These are phyloP conservation scores for Pachycephus smyrnensis DNA, from an alignment of 2,888 invertebrate genomes.

Conservation along the genomic window DNA sequence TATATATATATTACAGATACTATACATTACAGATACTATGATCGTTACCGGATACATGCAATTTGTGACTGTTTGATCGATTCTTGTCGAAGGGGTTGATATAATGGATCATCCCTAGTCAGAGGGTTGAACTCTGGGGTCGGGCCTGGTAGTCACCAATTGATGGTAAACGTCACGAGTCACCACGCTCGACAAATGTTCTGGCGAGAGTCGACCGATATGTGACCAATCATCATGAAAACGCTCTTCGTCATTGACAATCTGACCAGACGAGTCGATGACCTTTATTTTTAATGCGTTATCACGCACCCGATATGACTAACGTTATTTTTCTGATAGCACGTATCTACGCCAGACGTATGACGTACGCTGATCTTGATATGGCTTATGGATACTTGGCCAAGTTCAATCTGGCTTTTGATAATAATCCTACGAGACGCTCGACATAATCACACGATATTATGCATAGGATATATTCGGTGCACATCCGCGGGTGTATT, in stretches of 20 bases:
- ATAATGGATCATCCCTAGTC: slow-evolving; percentile 15
- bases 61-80: slow-evolving; percentile 15
- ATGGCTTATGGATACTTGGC: neutral
- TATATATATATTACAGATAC: neutral
- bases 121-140: slow-evolving; percentile 19
- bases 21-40: neutral
- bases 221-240: slow-evolving; percentile 58
- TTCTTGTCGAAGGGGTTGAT: slow-evolving; percentile 18
- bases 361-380: neutral
- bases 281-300: neutral
- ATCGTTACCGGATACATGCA: neutral
- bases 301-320: neutral
- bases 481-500: slow-evolving; percentile 66
- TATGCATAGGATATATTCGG: slow-evolving; percentile 66
- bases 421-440: neutral
- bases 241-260: slow-evolving; percentile 51
- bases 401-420: neutral
- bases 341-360: neutral
- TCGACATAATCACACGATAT: slow-evolving; percentile 64
- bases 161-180: slow-evolving; percentile 62
- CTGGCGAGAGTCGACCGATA: slow-evolving; percentile 47
- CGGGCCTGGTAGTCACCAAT: slow-evolving; percentile 49
- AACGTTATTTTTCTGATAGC: neutral
- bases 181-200: slow-evolving; percentile 62
- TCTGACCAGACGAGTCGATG: slow-evolving; percentile 14